Base-by-base conservation (phyloP, 2,113 vertebrate genomes). In the Empidonax alnorum region DNA sequence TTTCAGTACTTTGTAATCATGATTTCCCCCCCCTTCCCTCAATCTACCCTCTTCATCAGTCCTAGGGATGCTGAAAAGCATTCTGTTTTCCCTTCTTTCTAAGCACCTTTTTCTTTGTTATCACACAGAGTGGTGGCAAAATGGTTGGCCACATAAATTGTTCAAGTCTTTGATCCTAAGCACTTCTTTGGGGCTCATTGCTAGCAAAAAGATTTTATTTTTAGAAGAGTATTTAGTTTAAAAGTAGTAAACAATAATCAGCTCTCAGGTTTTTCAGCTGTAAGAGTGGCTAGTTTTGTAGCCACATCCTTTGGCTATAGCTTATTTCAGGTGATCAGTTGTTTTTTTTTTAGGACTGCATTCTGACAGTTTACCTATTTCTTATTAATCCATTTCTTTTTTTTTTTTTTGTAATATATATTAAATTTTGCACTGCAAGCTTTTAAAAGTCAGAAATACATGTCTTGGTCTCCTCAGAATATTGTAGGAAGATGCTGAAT, bases 31-130 rank as follows among this genome's bases (percentile, higher is more conserved):
- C 39, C 39, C 39, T 7, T 1, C 21, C 35, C 27, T 42, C 86
- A 39, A 71, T 88, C 67, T 92, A 19, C 55, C 23, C 31, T 16
- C 25, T 81, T 65, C 28, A 42, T 94, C 77, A 75, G 56, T 80
- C 12, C 28, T 20, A 12, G 15, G 11, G 42, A 42, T 55, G 41
- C 2, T 0, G 1, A 53, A 35, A 73, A 76, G 3, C 25, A 12
- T 83, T 83, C 68, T 3, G 4, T 55, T 47, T 52, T 42, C n/a
- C n/a, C 53, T 47, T 42, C 30, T 35, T 83, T 76, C 41, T 86
- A 30, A 77, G 14, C 42, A 35, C 7, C 42, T 56, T 37, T 53
- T 44, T 3, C 4, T 28, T 81, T 73, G 7, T 21, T 82, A 5
- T 65, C 17, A 30, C 17, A 39, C 6, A 67, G 19, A 44, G 14